These are phyloP conservation scores for Adelognathus sp. DNA, from an alignment of 2,888 invertebrate species.

Conservation along the genomic window DNA sequence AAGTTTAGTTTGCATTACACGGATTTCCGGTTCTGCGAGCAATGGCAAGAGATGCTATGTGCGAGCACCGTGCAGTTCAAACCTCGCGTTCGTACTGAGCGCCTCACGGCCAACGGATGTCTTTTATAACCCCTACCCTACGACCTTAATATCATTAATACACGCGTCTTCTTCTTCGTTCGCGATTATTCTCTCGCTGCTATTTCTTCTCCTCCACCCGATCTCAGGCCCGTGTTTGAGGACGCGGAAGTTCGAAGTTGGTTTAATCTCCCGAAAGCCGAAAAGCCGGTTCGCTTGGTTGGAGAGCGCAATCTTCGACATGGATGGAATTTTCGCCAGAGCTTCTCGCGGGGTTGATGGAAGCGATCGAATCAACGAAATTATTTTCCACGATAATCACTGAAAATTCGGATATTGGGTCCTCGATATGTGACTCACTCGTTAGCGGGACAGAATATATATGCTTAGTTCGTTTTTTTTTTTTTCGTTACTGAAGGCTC, in stretches of 20 bases:
- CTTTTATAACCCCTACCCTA: constrained; percentile 67
- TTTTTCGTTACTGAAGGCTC: too few relatives aligned
- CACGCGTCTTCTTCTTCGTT: constrained; percentile 26
- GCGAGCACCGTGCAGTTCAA: constrained; percentile 57
- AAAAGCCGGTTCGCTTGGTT: constrained; percentile 30
- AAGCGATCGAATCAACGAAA: neutral
- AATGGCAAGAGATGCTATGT: constrained; percentile 35
- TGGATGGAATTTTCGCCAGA: neutral
- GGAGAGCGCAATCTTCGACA: neutral
- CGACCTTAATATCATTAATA: constrained; percentile 60
- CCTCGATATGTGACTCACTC: too few relatives aligned
- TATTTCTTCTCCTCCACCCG: constrained; percentile 17
- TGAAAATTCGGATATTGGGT: too few relatives aligned
- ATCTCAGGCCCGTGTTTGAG: constrained; percentile 18
- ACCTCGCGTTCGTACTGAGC: constrained; percentile 65
- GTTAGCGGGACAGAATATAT: too few relatives aligned
- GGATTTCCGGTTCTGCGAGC: constrained; percentile 33
- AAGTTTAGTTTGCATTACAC: neutral
- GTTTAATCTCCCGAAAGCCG: constrained; percentile 29
- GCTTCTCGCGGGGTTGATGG: neutral
- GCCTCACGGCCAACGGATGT: constrained; percentile 64
- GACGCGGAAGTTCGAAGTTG: constrained; percentile 15
- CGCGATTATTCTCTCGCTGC: neutral
- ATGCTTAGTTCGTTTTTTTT: too few relatives aligned
- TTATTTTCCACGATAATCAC: neutral